These are phyloP conservation scores for Caenorhabditis japonica DNA, from an alignment of 2,888 invertebrate genomes.

Conservation along the genomic window DNA sequence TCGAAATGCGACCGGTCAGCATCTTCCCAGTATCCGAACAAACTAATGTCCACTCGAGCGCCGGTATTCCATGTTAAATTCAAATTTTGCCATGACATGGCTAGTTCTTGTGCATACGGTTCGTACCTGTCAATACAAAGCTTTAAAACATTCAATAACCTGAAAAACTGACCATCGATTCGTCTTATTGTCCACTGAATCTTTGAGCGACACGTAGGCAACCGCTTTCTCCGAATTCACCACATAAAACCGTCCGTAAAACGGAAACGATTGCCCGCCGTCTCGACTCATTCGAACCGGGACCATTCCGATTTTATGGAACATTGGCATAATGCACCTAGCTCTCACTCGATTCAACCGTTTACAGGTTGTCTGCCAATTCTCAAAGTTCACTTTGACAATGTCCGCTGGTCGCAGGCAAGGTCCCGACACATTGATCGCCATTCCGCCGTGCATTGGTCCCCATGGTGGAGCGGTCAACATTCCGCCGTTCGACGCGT, in stretches of 20 bases:
- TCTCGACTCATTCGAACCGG: conserved; percentile 73
- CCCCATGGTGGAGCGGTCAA: conserved; percentile 89
- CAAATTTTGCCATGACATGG: conserved; percentile 64
- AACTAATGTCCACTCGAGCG: conserved; percentile 71
- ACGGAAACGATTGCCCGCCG: conserved; percentile 76
- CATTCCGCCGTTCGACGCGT: conserved; percentile 70
- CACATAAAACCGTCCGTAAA: conserved; percentile 74
- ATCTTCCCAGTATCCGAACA: conserved; percentile 76
- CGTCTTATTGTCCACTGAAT: conserved; percentile 64
- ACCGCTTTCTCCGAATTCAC: conserved; percentile 67
- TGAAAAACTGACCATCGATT: conserved; percentile 69
- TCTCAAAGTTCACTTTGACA: conserved; percentile 80
- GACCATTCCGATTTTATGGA: conserved; percentile 75
- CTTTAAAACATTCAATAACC: neutral
- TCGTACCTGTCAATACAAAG: conserved; percentile 44
- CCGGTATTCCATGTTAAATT: conserved; percentile 74
- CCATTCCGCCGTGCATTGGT: conserved; percentile 95
- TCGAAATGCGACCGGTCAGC: conserved; percentile 65
- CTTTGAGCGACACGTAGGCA: conserved; percentile 61
- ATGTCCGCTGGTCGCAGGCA: conserved; percentile 87
- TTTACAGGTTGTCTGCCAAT: conserved; percentile 68
- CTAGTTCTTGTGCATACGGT: conserved; percentile 63
- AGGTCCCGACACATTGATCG: conserved; percentile 95
- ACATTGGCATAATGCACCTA: conserved; percentile 75
- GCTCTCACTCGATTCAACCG: conserved; percentile 69